These are phyloP conservation scores for Orthosia gracilis DNA, from an alignment of 2,888 invertebrate species.

Conservation along the genomic window DNA sequence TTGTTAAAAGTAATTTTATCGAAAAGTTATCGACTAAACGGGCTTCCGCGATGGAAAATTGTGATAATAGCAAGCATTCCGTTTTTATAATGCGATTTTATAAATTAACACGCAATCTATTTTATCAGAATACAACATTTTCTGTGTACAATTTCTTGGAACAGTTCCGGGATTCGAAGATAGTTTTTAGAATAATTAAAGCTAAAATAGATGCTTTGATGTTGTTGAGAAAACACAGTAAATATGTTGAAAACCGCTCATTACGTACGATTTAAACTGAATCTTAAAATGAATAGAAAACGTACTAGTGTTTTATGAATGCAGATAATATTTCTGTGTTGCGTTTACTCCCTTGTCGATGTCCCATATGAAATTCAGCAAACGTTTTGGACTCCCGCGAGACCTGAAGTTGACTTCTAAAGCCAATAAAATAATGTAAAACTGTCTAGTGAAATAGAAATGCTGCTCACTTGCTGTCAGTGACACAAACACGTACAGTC, in stretches of 20 bases:
- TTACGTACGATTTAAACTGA: background rate
- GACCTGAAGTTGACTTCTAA: slow-evolving; percentile 58
- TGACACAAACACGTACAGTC: slow-evolving; percentile 18
- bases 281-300: slow-evolving; percentile 5
- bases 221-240: slow-evolving; percentile 15
- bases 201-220: slow-evolving; percentile 39
- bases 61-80: slow-evolving; percentile 27
- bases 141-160: slow-evolving; percentile 13
- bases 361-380: slow-evolving; percentile 43
- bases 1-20: slow-evolving; percentile 60
- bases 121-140: slow-evolving; percentile 7
- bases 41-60: slow-evolving; percentile 46
- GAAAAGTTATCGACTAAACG: slow-evolving; percentile 48
- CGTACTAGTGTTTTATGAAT: slow-evolving; percentile 10
- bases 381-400: slow-evolving; percentile 49
- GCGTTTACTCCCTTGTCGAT: slow-evolving; percentile 12
- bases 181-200: slow-evolving; percentile 37
- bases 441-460: slow-evolving; percentile 42
- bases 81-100: slow-evolving; percentile 29
- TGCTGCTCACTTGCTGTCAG: slow-evolving; percentile 12
- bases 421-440: slow-evolving; percentile 62
- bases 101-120: slow-evolving; percentile 47
- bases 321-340: slow-evolving; percentile 17
- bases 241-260: slow-evolving; percentile 24
- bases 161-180: slow-evolving; percentile 3